phyloP scores from a whole-genome alignment of 2,888 invertebrate species.

The Epirrhoe tristata region DNA sequence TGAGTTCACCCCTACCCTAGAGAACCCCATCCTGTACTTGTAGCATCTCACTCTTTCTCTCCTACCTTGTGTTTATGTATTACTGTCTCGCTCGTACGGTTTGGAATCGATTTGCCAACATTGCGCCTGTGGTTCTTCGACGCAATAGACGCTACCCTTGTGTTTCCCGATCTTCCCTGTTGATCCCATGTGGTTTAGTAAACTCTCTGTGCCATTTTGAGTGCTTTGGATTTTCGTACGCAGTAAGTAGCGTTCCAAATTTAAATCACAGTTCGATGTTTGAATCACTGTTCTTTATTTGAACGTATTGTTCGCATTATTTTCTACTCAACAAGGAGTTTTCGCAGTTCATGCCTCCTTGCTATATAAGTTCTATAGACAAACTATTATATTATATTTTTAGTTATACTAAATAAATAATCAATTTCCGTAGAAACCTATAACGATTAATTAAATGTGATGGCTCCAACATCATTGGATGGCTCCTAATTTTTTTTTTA shows the following conservation, averaged over 20 bases:
- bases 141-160: not conserved
- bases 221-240: slow-evolving; percentile 5
- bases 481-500: too few relatives aligned
- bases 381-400: too few relatives aligned
- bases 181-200: slow-evolving; percentile 21
- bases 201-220: slow-evolving; percentile 8
- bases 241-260: slow-evolving; percentile 6
- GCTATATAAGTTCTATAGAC: too few relatives aligned
- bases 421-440: too few relatives aligned
- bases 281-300: too few relatives aligned
- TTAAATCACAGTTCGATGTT: not conserved
- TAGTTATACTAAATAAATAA: too few relatives aligned
- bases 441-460: too few relatives aligned
- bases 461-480: too few relatives aligned
- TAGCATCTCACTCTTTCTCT: slow-evolving; percentile 37
- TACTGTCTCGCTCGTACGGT: slow-evolving; percentile 29
- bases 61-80: not conserved
- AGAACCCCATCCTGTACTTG: slow-evolving; percentile 15
- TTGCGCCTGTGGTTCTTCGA: not conserved
- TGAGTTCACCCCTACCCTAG: slow-evolving; percentile 24
- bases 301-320: not conserved
- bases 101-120: slow-evolving; percentile 24
- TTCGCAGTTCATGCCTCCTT: not conserved
- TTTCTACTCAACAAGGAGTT: not conserved
- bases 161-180: slow-evolving; percentile 9